Evolutionary conservation across 2,113 vertebrate species (phyloP).

Genomic region (Ictalurus furcatus): DNA sequence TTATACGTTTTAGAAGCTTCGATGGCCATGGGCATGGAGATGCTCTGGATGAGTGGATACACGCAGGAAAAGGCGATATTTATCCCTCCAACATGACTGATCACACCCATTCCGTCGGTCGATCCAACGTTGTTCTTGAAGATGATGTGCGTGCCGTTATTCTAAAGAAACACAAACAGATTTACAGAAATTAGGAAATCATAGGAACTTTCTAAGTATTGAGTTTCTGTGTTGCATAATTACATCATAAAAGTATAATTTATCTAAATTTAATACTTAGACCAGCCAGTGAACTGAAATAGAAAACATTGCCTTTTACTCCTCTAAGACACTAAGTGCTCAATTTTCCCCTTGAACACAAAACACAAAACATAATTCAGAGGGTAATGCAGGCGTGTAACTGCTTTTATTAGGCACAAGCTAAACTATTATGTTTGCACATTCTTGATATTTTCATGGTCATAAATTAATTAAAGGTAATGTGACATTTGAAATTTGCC

Average conservation of each 20-base stretch:
- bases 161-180: not conserved
- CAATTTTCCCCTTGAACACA: too few species aligned
- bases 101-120: not conserved
- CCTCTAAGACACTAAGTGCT: too few species aligned
- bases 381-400: too few species aligned
- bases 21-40: slow-evolving; percentile 24
- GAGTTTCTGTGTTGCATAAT: not conserved
- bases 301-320: not conserved
- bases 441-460: too few species aligned
- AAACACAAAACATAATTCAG: too few species aligned
- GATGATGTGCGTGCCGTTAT: slow-evolving; percentile 13
- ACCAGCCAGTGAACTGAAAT: not conserved
- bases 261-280: not conserved
- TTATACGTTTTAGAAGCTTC: slow-evolving; percentile 34
- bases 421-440: too few species aligned
- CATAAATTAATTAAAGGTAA: too few species aligned
- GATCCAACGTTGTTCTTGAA: not conserved
- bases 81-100: slow-evolving; percentile 41
- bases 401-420: too few species aligned
- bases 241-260: not conserved
- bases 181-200: not conserved
- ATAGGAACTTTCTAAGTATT: not conserved
- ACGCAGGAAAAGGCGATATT: slow-evolving; percentile 38
- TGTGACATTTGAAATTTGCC: too few species aligned
- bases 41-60: slow-evolving; percentile 46